Conservation (phyloP, 2,113 vertebrate genomes). For the Gymnobelideus leadbeateri region DNA sequence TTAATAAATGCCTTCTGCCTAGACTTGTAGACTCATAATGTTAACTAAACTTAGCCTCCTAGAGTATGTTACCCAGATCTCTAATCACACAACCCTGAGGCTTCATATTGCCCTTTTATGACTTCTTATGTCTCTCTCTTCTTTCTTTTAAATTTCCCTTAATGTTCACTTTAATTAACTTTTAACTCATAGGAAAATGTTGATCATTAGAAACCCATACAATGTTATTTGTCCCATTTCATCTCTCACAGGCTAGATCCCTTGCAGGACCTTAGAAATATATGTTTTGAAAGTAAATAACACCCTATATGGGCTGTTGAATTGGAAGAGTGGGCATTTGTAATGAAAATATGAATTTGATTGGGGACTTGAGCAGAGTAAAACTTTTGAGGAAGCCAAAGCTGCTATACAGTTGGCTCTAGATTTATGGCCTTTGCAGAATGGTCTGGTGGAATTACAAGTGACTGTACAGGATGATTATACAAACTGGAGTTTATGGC, state of each 20-base stretch:
- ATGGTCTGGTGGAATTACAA: no score
- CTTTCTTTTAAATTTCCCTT: not conserved
- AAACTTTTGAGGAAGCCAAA: no score
- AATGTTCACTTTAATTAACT: not conserved
- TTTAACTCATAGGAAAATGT: not conserved
- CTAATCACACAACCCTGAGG: rapidly evolving
- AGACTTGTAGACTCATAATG: not conserved
- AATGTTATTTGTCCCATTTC: not conserved
- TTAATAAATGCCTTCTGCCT: not conserved
- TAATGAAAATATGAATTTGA: no score
- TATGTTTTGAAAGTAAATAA: not conserved
- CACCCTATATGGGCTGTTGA: not conserved
- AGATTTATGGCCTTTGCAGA: no score
- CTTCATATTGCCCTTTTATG: not conserved
- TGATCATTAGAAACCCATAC: not conserved
- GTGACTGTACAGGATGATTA: no score
- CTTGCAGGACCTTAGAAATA: not conserved
- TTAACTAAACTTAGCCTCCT: not conserved
- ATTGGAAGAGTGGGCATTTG: not conserved
- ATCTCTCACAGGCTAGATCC: not conserved
- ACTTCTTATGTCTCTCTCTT: not conserved
- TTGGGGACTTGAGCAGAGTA: no score
- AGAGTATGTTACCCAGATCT: no score
- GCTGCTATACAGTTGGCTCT: no score
- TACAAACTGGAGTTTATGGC: no score